Evolutionary conservation across 2,888 invertebrate species (phyloP), one percentile per base, ranked within the genome.

Genomic region (Acrocera orbiculus): DNA sequence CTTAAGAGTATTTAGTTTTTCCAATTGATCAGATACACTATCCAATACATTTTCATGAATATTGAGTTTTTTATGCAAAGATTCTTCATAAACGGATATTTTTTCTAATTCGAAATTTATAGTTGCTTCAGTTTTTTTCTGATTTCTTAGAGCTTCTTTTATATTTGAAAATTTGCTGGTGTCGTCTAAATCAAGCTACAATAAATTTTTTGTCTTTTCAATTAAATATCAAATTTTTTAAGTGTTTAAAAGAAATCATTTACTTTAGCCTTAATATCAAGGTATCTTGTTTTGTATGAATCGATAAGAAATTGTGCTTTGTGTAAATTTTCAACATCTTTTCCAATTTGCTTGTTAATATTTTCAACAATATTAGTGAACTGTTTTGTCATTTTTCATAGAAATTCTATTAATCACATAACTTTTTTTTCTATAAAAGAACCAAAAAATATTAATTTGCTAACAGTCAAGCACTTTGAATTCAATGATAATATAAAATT

Each of bases 131-230:
- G 63, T 56, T 41, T 62, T 56, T 46, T 74, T 70, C 8, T 77
- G 70, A 44, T 67, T 68, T 40, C 67, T 61, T n/a, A 78, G 58
- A 2, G 73, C 69, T n/a, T 65, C 58, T 45, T 70, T 66, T 26
- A 76, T 61, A 48, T 67, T 71, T 11, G 70, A 69, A 3, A 70
- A 69, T n/a, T 70, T 70, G 46, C 73, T 69, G 43, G 64, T 63
- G 45, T 70, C 73, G 10, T 66, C 67, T 48, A 70, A 56, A 42
- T 71, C 67, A 19, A 80, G 52, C 78, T 80, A 48, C 16, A 44
- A 47, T 45, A 38, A 38, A 17, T 17, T 26, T 24, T 20, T 15
- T 11, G 22, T 7, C 16, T 9, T 10, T 14, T 4, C 16, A 14
- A 15, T 6, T 9, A 10, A 14, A 11, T 16, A 15, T 22, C 9